Evolutionary conservation across 2,797 vertebrate genomes (phyloP).

Genomic region (Agapornis canus): DNA sequence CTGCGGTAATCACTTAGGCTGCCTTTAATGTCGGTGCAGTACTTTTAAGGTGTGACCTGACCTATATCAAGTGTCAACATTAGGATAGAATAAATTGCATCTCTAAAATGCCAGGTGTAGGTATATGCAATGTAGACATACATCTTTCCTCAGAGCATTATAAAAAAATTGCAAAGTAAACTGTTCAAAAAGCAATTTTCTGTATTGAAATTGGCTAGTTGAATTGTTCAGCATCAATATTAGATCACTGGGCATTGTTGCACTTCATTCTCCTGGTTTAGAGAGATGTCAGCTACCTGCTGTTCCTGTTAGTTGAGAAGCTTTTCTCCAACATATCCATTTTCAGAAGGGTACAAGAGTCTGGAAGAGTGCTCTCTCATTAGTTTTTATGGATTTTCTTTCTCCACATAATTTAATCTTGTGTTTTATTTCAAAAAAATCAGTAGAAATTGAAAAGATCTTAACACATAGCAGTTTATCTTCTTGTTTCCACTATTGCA

Average conservation of each 20-base stretch:
- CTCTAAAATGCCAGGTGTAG: not conserved
- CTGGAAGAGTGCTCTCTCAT: not conserved
- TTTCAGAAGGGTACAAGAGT: not conserved
- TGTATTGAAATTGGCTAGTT: not conserved
- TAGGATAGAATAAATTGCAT: not conserved
- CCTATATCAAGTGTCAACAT: not conserved
- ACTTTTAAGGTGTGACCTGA: not conserved
- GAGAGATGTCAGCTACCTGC: not conserved
- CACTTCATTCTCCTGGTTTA: not conserved
- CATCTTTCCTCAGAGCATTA: not conserved
- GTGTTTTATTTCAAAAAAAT: not conserved
- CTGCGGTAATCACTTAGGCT: not conserved
- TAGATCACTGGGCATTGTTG: no score
- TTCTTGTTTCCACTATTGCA: not conserved
- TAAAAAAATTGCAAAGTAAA: not conserved
- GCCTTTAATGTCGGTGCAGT: not conserved
- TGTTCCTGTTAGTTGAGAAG: not conserved
- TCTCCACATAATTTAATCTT: not conserved
- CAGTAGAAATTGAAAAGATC: not conserved
- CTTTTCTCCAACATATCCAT: not conserved
- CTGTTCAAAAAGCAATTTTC: not conserved
- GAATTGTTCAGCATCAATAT: not conserved
- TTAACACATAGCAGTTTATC: not conserved
- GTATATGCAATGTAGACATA: not conserved
- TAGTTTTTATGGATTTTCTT: not conserved